Evolutionary conservation across 2,797 vertebrate species (phyloP).

Genomic region (Melanotaenia trifasciata): DNA sequence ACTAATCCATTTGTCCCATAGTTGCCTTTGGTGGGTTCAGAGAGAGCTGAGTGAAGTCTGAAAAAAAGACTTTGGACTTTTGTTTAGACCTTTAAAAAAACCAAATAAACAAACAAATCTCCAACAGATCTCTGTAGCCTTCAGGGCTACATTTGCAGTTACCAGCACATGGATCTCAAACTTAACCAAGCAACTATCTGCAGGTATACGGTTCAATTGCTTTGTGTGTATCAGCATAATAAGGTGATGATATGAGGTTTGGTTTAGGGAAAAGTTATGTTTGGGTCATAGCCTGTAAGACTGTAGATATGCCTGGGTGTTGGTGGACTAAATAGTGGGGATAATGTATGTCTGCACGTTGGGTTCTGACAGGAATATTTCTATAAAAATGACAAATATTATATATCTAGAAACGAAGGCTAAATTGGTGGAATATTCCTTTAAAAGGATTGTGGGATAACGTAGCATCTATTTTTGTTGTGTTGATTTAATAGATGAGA

Average conservation of each 20-base stretch:
- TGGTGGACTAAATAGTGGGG: neutral
- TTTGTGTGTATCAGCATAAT: neutral
- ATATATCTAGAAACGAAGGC: neutral
- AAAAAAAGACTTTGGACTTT: too few species aligned
- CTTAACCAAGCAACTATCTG: neutral
- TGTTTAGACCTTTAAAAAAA: too few species aligned
- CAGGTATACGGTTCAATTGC: neutral
- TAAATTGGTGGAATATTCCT: neutral
- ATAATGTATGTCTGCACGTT: neutral
- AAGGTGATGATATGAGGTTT: neutral
- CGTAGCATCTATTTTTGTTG: neutral
- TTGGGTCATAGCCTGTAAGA: neutral
- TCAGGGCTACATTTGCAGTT: neutral
- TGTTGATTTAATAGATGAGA: neutral
- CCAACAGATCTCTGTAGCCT: neutral
- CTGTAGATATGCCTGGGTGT: neutral
- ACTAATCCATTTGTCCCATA: conserved; percentile 12
- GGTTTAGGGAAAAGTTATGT: neutral
- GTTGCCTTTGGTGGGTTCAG: conserved; percentile 22
- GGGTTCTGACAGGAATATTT: neutral
- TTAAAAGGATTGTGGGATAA: neutral
- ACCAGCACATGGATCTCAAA: neutral
- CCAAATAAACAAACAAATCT: too few species aligned
- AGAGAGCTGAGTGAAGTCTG: neutral
- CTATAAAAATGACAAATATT: neutral